A percentile compares a stretch with the other conserved stretches of the same genome.
These are phyloP conservation scores for Parascotia fuliginaria DNA, from an alignment of 2,888 invertebrate species.

Conservation along the genomic window DNA sequence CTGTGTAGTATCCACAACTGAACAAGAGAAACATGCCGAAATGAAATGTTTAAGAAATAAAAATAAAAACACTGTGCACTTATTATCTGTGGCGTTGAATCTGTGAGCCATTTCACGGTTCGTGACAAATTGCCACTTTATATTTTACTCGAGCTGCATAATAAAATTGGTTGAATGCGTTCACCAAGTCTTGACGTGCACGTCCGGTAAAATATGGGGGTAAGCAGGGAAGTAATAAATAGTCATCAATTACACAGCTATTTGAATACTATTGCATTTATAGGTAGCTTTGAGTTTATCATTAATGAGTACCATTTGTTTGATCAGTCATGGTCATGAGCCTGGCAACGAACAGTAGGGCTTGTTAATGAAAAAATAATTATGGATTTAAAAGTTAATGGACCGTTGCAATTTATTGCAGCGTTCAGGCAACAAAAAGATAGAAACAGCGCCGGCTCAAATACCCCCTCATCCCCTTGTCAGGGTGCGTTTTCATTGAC, in stretches of 20 bases:
- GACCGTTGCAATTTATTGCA: background rate
- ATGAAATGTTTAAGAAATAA: too few relatives aligned
- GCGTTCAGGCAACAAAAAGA: too few relatives aligned
- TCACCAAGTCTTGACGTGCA: conserved; percentile 36
- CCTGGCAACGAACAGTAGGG: background rate
- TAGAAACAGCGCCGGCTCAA: too few relatives aligned
- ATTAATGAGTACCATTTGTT: conserved; percentile 23
- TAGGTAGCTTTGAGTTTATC: background rate
- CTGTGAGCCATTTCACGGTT: conserved; percentile 46
- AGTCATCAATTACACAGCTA: conserved; percentile 24
- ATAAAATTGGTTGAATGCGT: conserved; percentile 43
- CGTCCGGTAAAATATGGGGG: conserved; percentile 33
- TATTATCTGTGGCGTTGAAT: too few relatives aligned
- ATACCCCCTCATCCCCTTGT: too few relatives aligned
- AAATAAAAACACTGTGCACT: too few relatives aligned
- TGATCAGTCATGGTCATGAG: background rate
- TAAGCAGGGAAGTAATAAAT: conserved; percentile 30
- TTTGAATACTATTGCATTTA: background rate
- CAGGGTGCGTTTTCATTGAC: too few relatives aligned
- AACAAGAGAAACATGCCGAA: too few relatives aligned
- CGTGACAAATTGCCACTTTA: conserved; percentile 56
- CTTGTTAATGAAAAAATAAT: conserved; percentile 5
- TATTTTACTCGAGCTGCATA: conserved; percentile 52
- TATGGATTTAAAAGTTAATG: background rate
- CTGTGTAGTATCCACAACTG: too few relatives aligned